phyloP scores from a whole-genome alignment of 2,113 vertebrate species.

The Epinephelus moara region DNA sequence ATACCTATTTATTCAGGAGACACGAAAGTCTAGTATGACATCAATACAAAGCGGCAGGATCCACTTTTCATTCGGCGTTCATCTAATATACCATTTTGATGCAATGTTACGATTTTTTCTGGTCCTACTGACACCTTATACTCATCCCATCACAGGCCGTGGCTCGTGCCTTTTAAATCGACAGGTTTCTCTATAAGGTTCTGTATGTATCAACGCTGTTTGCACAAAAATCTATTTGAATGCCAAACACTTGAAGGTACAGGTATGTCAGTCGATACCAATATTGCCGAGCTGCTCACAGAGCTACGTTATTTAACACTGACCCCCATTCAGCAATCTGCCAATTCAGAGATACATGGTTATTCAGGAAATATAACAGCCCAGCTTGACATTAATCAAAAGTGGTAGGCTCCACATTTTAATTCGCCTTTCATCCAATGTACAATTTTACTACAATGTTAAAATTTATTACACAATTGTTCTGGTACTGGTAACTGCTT shows the following conservation, averaged over 20 bases:
- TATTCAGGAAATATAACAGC: background rate
- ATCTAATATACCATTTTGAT: fast-evolving
- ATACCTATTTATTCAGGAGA: background rate
- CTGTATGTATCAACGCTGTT: background rate
- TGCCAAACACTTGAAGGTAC: background rate
- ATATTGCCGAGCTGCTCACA: constrained; percentile 71
- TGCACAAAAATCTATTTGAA: background rate
- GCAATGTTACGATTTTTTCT: too few species aligned
- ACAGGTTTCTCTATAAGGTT: background rate
- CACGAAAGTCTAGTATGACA: fast-evolving
- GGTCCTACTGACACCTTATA: background rate
- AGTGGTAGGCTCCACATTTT: fast-evolving
- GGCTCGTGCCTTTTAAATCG: background rate
- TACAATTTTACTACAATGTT: fast-evolving
- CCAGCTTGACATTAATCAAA: fast-evolving
- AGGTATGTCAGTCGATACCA: constrained; percentile 61
- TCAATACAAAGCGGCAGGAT: fast-evolving
- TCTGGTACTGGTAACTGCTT: too few species aligned
- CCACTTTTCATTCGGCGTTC: background rate
- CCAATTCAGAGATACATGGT: fast-evolving
- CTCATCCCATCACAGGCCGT: fast-evolving
- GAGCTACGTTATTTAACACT: too few species aligned
- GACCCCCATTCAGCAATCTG: background rate
- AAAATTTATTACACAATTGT: background rate
- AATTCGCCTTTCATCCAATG: background rate